Evolutionary conservation across 30 jellyfish, hydroid and myxozoan species (phyloP).

Genomic region (Turritopsis rubra): DNA sequence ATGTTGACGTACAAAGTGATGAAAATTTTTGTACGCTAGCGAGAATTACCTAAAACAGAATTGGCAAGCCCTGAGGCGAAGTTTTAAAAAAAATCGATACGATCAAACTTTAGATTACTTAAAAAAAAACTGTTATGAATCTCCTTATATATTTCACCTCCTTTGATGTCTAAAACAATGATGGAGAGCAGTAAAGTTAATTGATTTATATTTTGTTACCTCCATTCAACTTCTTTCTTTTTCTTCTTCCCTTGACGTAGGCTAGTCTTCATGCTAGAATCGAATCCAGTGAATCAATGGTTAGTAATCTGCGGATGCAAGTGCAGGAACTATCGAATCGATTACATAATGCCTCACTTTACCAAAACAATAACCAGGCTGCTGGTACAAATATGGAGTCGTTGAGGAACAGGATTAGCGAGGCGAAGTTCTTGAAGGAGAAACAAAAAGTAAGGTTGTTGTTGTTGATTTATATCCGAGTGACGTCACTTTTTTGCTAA

Average conservation of each 20-base stretch:
- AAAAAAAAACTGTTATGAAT: too few species aligned
- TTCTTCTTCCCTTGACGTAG: slow-evolving; percentile 19
- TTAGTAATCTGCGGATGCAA: slow-evolving; percentile 40
- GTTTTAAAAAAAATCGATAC: too few species aligned
- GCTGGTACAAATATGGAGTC: not conserved
- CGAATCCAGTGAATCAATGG: slow-evolving; percentile 28
- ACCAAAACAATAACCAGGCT: not conserved
- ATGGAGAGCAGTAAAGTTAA: too few species aligned
- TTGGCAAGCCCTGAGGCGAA: too few species aligned
- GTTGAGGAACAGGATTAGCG: not conserved
- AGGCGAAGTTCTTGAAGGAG: slow-evolving; percentile 13
- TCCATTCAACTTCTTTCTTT: not conserved
- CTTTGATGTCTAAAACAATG: too few species aligned
- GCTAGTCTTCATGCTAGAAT: slow-evolving; percentile 69
- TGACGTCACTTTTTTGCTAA: too few species aligned
- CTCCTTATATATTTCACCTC: too few species aligned
- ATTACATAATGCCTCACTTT: slow-evolving; percentile 24
- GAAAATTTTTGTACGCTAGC: too few species aligned
- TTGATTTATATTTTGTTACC: not conserved
- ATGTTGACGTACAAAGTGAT: too few species aligned
- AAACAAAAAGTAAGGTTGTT: slow-evolving; percentile 12
- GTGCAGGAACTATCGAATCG: slow-evolving; percentile 59
- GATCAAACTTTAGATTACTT: too few species aligned
- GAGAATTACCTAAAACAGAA: too few species aligned
- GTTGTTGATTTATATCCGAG: too few species aligned